Evolutionary conservation across 2,113 vertebrate genomes (phyloP).

Genomic region (Brienomyrus longianalis): DNA sequence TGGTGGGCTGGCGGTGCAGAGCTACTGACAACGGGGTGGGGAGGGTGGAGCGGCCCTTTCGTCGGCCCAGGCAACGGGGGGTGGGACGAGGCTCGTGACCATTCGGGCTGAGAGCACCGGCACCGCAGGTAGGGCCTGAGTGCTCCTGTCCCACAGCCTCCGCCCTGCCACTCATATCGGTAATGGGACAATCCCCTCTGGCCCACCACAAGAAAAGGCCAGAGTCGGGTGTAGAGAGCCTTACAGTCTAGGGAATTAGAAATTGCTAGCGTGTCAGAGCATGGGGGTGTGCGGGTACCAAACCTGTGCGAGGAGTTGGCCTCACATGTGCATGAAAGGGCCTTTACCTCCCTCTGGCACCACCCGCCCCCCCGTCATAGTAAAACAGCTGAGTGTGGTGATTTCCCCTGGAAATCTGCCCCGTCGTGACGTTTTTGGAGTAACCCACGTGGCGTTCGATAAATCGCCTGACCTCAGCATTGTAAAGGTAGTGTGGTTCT

Average conservation of each 20-base stretch:
- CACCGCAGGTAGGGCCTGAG: background rate
- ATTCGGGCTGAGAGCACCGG: background rate
- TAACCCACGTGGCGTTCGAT: constrained; percentile 54
- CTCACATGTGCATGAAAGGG: background rate
- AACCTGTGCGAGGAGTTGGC: background rate
- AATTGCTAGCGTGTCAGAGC: background rate
- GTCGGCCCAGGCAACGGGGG: background rate
- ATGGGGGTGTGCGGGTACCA: background rate
- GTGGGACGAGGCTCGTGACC: background rate
- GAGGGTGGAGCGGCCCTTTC: background rate
- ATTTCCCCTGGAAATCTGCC: constrained; percentile 51
- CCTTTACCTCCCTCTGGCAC: background rate
- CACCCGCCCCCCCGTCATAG: background rate
- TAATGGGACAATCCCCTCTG: background rate
- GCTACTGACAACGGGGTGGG: background rate
- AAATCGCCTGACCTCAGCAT: constrained; percentile 52
- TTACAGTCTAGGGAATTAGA: background rate
- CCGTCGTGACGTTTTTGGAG: constrained; percentile 41
- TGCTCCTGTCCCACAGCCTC: background rate
- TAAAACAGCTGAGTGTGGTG: constrained; percentile 28
- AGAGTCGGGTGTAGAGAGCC: background rate
- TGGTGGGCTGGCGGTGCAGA: background rate
- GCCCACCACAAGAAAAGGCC: background rate
- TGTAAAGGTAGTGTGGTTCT: background rate
- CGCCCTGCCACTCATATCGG: background rate